phyloP scores from a whole-genome alignment of 2,888 invertebrate genomes.

The Platerodrilus igneus region DNA sequence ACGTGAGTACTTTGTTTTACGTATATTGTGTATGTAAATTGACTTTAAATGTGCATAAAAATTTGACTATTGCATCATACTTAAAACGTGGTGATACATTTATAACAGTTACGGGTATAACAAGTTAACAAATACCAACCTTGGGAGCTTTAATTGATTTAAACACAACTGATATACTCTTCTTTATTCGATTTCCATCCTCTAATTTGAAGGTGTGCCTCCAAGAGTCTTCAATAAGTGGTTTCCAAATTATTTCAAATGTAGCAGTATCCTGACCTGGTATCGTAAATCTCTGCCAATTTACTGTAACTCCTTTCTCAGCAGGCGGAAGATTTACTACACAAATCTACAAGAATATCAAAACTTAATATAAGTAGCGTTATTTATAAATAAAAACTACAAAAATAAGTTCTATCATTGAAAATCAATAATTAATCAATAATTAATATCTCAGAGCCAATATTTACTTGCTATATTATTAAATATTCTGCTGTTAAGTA shows the following conservation, averaged over 20 bases:
- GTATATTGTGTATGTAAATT: too few species aligned
- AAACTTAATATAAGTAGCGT: too few species aligned
- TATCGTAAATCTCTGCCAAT: conserved; percentile 53
- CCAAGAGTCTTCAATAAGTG: conserved; percentile 55
- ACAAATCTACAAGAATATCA: conserved; percentile 48
- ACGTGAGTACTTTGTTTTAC: too few species aligned
- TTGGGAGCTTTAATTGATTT: conserved; percentile 50
- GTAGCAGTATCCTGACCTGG: conserved; percentile 53
- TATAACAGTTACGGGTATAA: background rate
- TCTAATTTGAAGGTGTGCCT: conserved; percentile 59
- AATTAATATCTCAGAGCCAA: too few species aligned
- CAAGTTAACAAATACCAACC: conserved; percentile 27
- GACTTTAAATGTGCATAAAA: too few species aligned
- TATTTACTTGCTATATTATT: too few species aligned
- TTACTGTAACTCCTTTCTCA: conserved; percentile 56
- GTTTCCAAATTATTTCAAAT: conserved; percentile 63
- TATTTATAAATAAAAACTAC: too few species aligned
- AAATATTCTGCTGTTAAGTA: too few species aligned
- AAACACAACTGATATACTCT: conserved; percentile 61
- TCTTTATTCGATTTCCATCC: conserved; percentile 60
- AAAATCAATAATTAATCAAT: too few species aligned
- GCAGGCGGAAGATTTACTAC: conserved; percentile 52
- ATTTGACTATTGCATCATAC: background rate
- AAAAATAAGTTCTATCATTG: too few species aligned
- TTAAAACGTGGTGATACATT: background rate